Evolutionary conservation across 2,113 vertebrate species (phyloP), one percentile per base, ranked within the genome.

Genomic region (Pachyramphus minor): DNA sequence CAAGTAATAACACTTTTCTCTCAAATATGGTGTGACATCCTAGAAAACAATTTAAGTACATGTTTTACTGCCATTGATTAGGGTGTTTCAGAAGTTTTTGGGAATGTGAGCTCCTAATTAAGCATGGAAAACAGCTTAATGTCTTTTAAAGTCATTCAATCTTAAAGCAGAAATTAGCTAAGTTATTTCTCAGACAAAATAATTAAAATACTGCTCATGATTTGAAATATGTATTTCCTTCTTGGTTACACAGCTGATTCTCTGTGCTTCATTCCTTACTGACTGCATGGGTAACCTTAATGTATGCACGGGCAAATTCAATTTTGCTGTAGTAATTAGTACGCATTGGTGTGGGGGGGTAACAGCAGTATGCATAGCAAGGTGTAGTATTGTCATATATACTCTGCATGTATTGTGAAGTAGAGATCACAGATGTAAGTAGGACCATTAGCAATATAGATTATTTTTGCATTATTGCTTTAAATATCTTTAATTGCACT

Each of bases 241-340:
- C 78, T 68, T 68, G n/a, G 25, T 52, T 84, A 14, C 83, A 74
- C 39, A 84, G 33, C 50, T 77, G 62, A 89, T 87, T 92, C 89
- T 78, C 52, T 39, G 33, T 82, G 52, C 53, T 92, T 93, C 39
- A 15, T 90, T 90, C 55, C 45, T 85, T 52, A 41, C 42, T 52
- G 71, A 63, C 75, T 93, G 64, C 47, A 67, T 81, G 64, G 71
- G 85, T 96, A 83, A 82, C 37, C 41, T 66, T 79, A 87, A 77
- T 4, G 2, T 85, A 87, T 83, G 71, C 42, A 85, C 53, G 71
- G 67, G 63, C 44, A 95, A 96, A 93, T 85, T 94, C 42, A 90
- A 52, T 94, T 94, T 96, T 94, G 27, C 59, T 87, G 9, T 69
- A 63, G 59, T 93, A 90, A 83, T 96, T 93, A 91, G 50, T 55